phyloP scores from a whole-genome alignment of 2,888 invertebrate genomes.

The Lasioglossum villosulum region DNA sequence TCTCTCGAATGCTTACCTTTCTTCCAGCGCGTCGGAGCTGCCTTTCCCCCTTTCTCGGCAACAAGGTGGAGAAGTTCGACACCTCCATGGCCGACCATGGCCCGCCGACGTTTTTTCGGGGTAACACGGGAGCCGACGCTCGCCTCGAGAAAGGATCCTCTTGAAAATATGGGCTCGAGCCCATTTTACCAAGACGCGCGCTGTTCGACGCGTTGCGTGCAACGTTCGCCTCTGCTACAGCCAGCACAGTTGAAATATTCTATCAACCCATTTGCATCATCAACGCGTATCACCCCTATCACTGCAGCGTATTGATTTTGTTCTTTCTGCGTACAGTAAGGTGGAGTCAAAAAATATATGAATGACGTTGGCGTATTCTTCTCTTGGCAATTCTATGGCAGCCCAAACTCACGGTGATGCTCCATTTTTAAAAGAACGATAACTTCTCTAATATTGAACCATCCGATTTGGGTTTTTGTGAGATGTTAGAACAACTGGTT shows the following conservation, averaged over 20 bases:
- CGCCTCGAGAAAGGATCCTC: neutral
- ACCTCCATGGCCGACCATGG: conserved; percentile 61
- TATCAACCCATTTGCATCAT: too few relatives aligned
- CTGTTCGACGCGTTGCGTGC: neutral
- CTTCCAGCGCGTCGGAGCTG: conserved; percentile 21
- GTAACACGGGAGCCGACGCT: conserved; percentile 12
- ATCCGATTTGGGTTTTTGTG: too few relatives aligned
- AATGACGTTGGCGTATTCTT: too few relatives aligned
- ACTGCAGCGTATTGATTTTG: neutral
- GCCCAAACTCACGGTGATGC: too few relatives aligned
- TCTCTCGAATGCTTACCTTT: conserved; percentile 37
- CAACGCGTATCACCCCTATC: too few relatives aligned
- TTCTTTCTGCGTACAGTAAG: too few relatives aligned
- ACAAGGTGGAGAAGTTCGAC: conserved; percentile 59
- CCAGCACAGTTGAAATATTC: neutral
- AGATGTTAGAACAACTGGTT: too few relatives aligned
- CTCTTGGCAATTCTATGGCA: too few relatives aligned
- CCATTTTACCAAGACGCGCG: neutral
- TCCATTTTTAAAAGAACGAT: too few relatives aligned
- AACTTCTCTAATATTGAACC: too few relatives aligned
- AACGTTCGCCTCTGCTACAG: neutral
- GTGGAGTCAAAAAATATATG: too few relatives aligned
- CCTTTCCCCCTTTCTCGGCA: conserved; percentile 40
- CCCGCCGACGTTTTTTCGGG: conserved; percentile 14
- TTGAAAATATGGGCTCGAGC: neutral